Evolutionary conservation across 2,888 invertebrate genomes (phyloP), one percentile per base, ranked within the genome.

Genomic region (Microctonus brassicae): DNA sequence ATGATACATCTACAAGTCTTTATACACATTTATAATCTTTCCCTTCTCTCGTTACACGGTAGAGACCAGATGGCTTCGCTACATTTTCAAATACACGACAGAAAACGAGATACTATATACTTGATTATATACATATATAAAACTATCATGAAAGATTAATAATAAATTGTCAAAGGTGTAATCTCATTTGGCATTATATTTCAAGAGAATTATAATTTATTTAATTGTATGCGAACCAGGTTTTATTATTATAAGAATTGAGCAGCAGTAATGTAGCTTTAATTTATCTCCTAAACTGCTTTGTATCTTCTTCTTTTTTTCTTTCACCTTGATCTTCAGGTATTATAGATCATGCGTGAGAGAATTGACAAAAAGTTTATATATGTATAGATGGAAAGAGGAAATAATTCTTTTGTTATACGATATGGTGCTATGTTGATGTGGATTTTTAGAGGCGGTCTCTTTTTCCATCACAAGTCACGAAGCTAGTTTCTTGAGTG

Each of bases 81-180:
- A 61, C 65, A 71, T 74, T 65, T 62, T 52, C 62, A 24, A 68
- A 60, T 67, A 52, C 39, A 61, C 11, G 69, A 70, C 70, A 66
- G 68, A 73, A 72, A 67, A 70, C 63, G 65, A 69, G 26, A 42
- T 22, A 70, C 34, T 65, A 62, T 60, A 60, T 39, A n/a, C 47
- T 11, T 11, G 2, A 33, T 29, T 17, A 9, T 24, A 2, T 65
- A 67, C 65, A 68, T 52, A 70, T 72, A 75, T 75, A 70, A 73
- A 74, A 74, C 73, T 63, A 73, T 71, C 73, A 73, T 69, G 69
- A 68, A 73, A 76, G 76, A 76, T 75, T 77, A 69, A 65, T 72
- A 74, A 77, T 77, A 74, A 77, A 77, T 77, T 71, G 76, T 70
- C 72, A 69, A 75, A 17, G 26, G 29, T n/a, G 11, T 42, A 26